A percentile compares a stretch with the other conserved stretches of the same genome.
Evolutionary conservation across 2,113 vertebrate species (phyloP).

Genomic region (Pygoscelis antarcticus): DNA sequence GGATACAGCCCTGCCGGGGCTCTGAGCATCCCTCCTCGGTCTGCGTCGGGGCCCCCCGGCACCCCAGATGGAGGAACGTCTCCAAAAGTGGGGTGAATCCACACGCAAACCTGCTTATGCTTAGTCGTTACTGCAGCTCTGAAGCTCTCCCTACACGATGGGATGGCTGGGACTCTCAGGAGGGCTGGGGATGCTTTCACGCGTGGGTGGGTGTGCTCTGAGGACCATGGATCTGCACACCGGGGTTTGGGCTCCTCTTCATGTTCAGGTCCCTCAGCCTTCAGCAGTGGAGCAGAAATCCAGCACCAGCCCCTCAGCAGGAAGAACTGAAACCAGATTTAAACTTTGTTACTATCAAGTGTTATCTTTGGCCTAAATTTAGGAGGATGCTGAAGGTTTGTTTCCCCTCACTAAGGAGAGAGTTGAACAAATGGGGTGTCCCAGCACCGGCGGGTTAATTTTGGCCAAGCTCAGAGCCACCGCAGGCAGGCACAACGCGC

Average conservation of each 20-base stretch:
- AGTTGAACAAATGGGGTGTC: background rate
- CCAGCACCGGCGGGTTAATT: background rate
- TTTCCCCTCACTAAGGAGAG: background rate
- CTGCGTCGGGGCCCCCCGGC: accelerated
- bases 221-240: accelerated
- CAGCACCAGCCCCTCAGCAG: background rate
- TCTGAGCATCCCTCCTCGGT: background rate
- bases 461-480: background rate
- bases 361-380: no score
- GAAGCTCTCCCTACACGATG: accelerated
- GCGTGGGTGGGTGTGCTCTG: accelerated
- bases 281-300: background rate
- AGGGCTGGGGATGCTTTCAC: background rate
- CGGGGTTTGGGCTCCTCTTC: accelerated
- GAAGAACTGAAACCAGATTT: background rate
- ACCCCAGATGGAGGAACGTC: accelerated
- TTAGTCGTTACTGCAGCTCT: accelerated
- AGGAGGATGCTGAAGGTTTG: background rate
- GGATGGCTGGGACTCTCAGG: background rate
- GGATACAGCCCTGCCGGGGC: background rate
- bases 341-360: no score
- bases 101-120: accelerated
- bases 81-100: background rate
- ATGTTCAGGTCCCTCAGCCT: background rate
- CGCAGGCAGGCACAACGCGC: accelerated